Percentiles rank a stretch among this genome's conserved stretches.
These are phyloP conservation scores for Caenorhabditis elegans DNA, from an alignment of 1,140 invertebrate species.

Conservation along the genomic window WBcel235 BX284606.5:2682001-2682500, in stretches of 20 bases:
- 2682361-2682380: background rate
- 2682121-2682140: slow-evolving; percentile 12
- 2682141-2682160: background rate
- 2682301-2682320: background rate
- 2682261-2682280: background rate
- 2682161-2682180: slow-evolving; percentile 33
- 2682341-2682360: background rate
- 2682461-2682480: too few relatives aligned
- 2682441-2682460: too few relatives aligned
- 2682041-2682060: background rate
- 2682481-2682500: too few relatives aligned
- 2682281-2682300: background rate
- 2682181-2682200: background rate
- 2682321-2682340: background rate
- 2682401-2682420: too few relatives aligned
- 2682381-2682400: background rate
- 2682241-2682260: background rate
- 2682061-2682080: background rate
- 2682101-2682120: slow-evolving; percentile 29
- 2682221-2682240: slow-evolving; percentile 2
- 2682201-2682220: background rate
- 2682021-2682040: slow-evolving; percentile 23
- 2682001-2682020: background rate
- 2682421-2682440: too few relatives aligned
- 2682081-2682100: background rate